Evolutionary conservation across 2,113 vertebrate species (phyloP).

Genomic region (Tachysurus vachellii): DNA sequence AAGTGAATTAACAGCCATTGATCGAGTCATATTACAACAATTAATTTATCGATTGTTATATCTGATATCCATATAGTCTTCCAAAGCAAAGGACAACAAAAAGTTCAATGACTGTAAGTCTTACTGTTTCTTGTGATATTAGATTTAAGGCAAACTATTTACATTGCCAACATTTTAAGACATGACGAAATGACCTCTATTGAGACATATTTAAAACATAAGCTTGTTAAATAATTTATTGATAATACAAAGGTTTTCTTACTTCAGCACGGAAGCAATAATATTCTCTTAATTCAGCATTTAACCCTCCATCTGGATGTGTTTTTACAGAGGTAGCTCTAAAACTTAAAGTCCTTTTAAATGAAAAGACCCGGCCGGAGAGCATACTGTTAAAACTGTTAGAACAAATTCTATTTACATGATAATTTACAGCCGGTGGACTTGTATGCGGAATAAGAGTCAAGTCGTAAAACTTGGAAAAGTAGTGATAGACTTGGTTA

Average conservation of each 20-base stretch:
- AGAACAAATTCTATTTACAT: conserved; percentile 72
- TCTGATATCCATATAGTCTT: not conserved
- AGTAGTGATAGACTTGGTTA: conserved; percentile 66
- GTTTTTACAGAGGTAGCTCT: conserved; percentile 59
- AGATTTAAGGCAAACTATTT: not conserved
- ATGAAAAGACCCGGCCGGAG: conserved; percentile 45
- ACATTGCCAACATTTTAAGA: not conserved
- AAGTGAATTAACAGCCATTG: not conserved
- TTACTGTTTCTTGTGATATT: too few species aligned
- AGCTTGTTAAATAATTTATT: conserved; percentile 97
- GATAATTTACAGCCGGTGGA: conserved; percentile 83
- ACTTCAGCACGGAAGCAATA: conserved; percentile 75
- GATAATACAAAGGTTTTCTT: conserved; percentile 85
- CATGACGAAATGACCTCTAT: conserved; percentile 46
- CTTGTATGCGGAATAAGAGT: conserved; percentile 68
- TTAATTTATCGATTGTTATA: not conserved
- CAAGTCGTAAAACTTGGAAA: conserved; percentile 65
- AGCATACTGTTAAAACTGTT: conserved; percentile 65
- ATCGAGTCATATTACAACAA: not conserved
- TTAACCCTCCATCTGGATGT: conserved; percentile 60
- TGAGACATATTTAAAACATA: conserved; percentile 59
- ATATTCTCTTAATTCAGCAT: conserved; percentile 71
- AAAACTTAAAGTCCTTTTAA: conserved; percentile 60
- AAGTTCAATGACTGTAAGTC: not conserved
- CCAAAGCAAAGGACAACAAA: not conserved